Evolutionary conservation across 1,140 invertebrate genomes (phyloP).

Genomic region (Trichonephila clavata): DNA sequence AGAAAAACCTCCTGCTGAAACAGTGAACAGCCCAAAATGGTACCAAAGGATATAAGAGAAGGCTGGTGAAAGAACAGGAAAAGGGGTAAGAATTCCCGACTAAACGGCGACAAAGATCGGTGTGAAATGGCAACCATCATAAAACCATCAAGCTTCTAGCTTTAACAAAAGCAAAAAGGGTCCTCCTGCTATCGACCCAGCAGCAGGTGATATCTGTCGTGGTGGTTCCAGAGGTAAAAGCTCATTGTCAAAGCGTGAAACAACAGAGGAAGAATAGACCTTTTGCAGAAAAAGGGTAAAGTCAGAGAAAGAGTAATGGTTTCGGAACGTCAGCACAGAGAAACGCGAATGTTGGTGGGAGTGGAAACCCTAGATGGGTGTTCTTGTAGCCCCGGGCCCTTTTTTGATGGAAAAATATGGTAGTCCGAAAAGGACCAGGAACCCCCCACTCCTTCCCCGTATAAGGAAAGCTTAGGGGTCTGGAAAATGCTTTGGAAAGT

Average conservation of each 20-base stretch:
- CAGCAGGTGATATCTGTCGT: conserved; percentile 64
- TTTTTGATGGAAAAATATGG: conserved; percentile 68
- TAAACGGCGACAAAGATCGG: conserved; percentile 63
- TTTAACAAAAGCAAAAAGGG: conserved; percentile 54
- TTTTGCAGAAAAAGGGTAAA: conserved; percentile 58
- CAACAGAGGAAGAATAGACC: conserved; percentile 67
- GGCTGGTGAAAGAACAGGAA: conserved; percentile 67
- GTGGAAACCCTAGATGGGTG: conserved; percentile 64
- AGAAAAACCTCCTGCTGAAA: conserved; percentile 1
- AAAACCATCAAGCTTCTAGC: conserved; percentile 58
- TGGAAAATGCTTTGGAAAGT: conserved; percentile 27
- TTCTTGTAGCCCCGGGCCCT: conserved; percentile 43
- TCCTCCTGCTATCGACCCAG: conserved; percentile 30
- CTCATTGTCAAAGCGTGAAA: conserved; percentile 71
- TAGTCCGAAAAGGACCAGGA: conserved; percentile 42
- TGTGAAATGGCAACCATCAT: conserved; percentile 64
- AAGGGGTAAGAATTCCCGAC: conserved; percentile 51
- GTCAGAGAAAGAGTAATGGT: conserved; percentile 71
- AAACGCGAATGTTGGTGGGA: conserved; percentile 44
- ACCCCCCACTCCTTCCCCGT: conserved; percentile 40
- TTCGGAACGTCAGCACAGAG: conserved; percentile 44
- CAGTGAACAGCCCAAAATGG: neutral
- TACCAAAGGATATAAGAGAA: neutral
- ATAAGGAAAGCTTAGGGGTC: conserved; percentile 38
- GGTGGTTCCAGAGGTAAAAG: conserved; percentile 44